Evolutionary conservation across 2,113 vertebrate species (phyloP).

Genomic region (Amia ocellicauda): DNA sequence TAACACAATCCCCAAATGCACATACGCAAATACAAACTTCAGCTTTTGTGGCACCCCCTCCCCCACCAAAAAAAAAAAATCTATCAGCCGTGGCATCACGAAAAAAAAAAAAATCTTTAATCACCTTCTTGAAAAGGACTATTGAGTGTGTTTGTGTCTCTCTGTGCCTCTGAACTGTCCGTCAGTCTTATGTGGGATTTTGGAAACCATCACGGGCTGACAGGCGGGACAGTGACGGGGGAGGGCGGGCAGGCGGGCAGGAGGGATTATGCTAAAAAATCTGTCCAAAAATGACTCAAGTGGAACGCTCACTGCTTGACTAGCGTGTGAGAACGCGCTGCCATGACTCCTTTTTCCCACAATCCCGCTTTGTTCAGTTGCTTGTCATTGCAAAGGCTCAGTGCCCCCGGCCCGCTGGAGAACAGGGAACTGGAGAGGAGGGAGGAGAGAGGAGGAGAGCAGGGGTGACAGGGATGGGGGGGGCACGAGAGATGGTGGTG

Average conservation of each 20-base stretch:
- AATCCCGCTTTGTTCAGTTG: constrained; percentile 60
- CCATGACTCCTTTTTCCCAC: constrained; percentile 46
- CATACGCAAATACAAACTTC: constrained; percentile 30
- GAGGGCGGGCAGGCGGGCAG: constrained; percentile 9
- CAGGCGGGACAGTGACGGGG: constrained; percentile 35
- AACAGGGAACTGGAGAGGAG: constrained; percentile 18
- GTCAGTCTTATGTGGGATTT: constrained; percentile 41
- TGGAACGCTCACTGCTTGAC: constrained; percentile 53
- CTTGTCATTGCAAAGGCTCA: constrained; percentile 39
- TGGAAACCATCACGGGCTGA: constrained; percentile 31
- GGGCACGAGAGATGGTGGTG: no score
- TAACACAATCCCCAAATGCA: constrained; percentile 19
- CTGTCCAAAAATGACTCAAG: constrained; percentile 48
- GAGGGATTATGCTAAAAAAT: constrained; percentile 49
- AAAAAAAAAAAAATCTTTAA: constrained; percentile 41
- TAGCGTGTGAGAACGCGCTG: constrained; percentile 55
- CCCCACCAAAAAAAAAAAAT: constrained; percentile 13
- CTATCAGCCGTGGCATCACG: constrained; percentile 22
- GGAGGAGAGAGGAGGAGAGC: constrained; percentile 4
- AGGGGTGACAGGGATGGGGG: constrained; percentile 33
- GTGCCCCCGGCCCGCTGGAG: constrained; percentile 13
- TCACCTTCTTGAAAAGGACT: constrained; percentile 43
- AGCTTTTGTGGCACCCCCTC: constrained; percentile 25
- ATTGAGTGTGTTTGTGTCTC: constrained; percentile 38
- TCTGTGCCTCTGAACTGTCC: constrained; percentile 46